Evolutionary conservation across 2,113 vertebrate genomes (phyloP).

Genomic region (Prunella himalayana): DNA sequence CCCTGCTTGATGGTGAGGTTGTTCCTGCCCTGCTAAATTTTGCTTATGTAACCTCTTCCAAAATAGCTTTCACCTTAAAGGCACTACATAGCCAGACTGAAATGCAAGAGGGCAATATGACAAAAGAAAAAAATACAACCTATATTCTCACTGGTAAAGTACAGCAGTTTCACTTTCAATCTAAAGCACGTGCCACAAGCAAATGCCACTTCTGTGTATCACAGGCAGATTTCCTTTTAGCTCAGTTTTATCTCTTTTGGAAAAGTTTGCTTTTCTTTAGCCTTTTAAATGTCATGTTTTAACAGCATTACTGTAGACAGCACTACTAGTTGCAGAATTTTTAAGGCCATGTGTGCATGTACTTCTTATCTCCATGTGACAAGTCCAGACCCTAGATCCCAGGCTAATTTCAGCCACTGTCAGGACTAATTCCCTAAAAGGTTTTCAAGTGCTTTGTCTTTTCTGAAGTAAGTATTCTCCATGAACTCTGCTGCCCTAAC

Average conservation of each 20-base stretch:
- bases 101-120: not conserved
- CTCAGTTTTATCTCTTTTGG: not conserved
- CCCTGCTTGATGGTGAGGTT: not conserved
- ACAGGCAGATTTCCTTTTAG: not conserved
- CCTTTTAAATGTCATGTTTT: not conserved
- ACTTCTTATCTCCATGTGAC: not conserved
- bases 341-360: rapidly evolving
- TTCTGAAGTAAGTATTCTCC: not conserved
- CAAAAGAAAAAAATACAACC: not conserved
- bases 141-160: not conserved
- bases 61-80: not conserved
- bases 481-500: not conserved
- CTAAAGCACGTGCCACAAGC: not conserved
- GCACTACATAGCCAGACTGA: not conserved
- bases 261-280: not conserved
- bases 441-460: not conserved
- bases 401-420: not conserved
- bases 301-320: not conserved
- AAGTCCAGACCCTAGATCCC: not conserved
- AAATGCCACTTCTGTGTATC: not conserved
- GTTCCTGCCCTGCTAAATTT: not conserved
- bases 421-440: not conserved
- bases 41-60: not conserved
- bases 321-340: not conserved
- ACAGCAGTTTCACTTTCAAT: not conserved